Base-by-base conservation (phyloP, 2,888 invertebrate genomes). In the Acronicta aceris region DNA sequence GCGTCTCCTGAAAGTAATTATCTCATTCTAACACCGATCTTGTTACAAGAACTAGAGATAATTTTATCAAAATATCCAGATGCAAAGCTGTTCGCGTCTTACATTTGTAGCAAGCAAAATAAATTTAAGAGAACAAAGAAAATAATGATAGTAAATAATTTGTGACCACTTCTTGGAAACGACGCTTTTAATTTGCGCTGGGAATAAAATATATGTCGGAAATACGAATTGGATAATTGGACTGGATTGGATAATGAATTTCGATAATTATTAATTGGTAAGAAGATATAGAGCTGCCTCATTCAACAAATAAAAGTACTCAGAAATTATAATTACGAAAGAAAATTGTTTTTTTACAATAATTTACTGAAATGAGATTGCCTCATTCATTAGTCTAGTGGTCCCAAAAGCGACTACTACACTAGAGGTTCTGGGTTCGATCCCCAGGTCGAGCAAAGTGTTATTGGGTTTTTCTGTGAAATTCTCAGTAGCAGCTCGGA, bases 1-100 rank as follows among this genome's bases (percentile, higher is more conserved):
- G 50, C 45, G 64, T 65, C 56, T 56, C 41, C 45, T 70, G 71
- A 70, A 46, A 42, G 46, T 71, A 66, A 70, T 64, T 49, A 66
- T 65, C 55, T 56, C 50, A 38, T 66, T 40, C 49, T 65, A 50
- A 50, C 46, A 15, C 7, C 42, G 43, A 30, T 64, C 41, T 56
- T 9, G 12, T 52, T 49, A 45, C 47, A 2, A 25, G 17, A 27
- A 33, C 40, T 16, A 42, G 8, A 69, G 52, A 66, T 46, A 70
- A 68, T 62, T 55, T 62, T 49, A 70, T 73, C 47, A 54, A 49
- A 70, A 73, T 62, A 55, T 58, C 48, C 51, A 21, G 50, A 15
- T 43, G 12, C 10, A 17, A 40, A 71, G 30, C 36, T 46, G 13
- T 13, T 36, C 36, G 13, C 36, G 13, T n/a, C 38, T 1, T 30